phyloP scores from a whole-genome alignment of 2,888 invertebrate species.

The Aspidapion aeneum region DNA sequence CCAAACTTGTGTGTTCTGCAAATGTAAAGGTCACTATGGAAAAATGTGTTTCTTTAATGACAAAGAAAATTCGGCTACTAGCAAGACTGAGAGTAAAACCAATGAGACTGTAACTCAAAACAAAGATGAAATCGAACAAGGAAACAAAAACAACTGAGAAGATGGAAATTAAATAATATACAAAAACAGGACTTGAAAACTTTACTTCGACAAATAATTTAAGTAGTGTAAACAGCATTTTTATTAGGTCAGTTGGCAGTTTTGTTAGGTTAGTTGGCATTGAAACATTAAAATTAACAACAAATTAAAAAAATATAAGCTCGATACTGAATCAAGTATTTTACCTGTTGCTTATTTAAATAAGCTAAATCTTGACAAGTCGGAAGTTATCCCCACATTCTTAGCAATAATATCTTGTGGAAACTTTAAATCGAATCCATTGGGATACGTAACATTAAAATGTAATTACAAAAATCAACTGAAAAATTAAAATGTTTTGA shows the following conservation, averaged over 20 bases:
- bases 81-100: no score
- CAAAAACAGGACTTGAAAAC: no score
- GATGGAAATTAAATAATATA: no score
- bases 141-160: no score
- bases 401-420: slow-evolving; percentile 14
- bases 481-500: not conserved
- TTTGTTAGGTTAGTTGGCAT: no score
- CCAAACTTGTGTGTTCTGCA: not conserved
- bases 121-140: no score
- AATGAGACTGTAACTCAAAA: not conserved
- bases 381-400: not conserved
- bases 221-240: no score
- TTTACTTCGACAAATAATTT: no score
- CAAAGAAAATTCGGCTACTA: not conserved
- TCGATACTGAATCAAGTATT: slow-evolving; percentile 14
- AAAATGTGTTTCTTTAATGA: not conserved
- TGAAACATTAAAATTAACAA: slow-evolving; percentile 7
- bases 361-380: not conserved
- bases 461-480: not conserved
- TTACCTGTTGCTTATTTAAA: slow-evolving; percentile 9
- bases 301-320: slow-evolving; percentile 6
- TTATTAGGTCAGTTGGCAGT: no score
- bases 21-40: not conserved
- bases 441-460: not conserved
- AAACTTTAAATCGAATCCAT: slow-evolving; percentile 13